These are phyloP conservation scores for Alethe diademata DNA, from an alignment of 2,113 vertebrate species.

Conservation along the genomic window DNA sequence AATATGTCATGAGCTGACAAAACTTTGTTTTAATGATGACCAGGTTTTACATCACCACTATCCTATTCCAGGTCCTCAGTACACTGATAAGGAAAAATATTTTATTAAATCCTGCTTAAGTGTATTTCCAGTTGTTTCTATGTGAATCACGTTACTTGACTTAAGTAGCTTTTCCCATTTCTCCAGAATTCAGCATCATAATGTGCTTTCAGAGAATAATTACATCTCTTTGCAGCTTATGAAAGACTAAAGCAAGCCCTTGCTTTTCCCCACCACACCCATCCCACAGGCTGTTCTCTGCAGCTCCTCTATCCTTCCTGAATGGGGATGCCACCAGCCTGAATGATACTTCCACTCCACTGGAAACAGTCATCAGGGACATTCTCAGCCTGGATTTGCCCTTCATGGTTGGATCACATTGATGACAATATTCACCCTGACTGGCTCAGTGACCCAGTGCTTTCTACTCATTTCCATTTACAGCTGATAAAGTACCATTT, in stretches of 20 bases:
- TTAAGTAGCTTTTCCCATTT: background rate
- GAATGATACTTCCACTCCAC: background rate
- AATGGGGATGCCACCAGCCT: background rate
- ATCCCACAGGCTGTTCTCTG: background rate
- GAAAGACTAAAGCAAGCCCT: background rate
- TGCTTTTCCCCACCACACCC: background rate
- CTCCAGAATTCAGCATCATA: background rate
- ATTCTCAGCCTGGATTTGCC: background rate
- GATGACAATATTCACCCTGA: slow-evolving; percentile 23
- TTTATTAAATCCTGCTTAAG: background rate
- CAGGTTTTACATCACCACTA: background rate
- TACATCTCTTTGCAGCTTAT: background rate
- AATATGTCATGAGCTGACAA: background rate
- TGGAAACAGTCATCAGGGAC: background rate
- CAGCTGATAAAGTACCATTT: background rate
- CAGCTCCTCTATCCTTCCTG: background rate
- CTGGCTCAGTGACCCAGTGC: background rate
- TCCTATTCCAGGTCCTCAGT: background rate
- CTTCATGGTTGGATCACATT: slow-evolving; percentile 1
- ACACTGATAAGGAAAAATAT: background rate
- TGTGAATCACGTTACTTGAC: background rate
- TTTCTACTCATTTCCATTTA: background rate
- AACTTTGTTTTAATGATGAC: background rate
- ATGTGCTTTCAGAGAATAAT: background rate
- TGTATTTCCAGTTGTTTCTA: background rate